phyloP scores from a whole-genome alignment of 2,888 invertebrate genomes.

The Plagodis dolabraria region DNA sequence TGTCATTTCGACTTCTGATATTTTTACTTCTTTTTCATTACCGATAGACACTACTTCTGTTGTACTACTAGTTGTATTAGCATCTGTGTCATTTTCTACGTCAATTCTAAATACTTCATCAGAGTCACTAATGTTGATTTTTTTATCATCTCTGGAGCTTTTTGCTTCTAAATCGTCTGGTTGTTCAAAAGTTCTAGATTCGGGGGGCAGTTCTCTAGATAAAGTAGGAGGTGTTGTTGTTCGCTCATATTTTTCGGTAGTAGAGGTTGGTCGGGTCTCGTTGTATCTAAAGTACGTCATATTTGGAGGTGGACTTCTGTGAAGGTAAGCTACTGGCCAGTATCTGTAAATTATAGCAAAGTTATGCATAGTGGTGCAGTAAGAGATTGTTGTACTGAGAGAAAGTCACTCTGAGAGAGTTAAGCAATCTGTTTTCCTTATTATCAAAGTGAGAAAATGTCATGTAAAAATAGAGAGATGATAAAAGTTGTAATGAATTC shows the following conservation, averaged over 20 bases:
- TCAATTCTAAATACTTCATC: constrained; percentile 48
- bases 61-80: constrained; percentile 18
- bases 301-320: constrained; percentile 92
- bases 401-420: too few relatives aligned
- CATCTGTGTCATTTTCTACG: constrained; percentile 39
- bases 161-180: constrained; percentile 28
- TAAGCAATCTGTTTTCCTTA: too few relatives aligned
- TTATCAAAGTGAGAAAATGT: too few relatives aligned
- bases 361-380: background rate
- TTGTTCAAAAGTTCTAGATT: constrained; percentile 25
- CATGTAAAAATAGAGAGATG: too few relatives aligned
- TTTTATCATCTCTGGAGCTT: constrained; percentile 58
- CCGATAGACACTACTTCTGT: constrained; percentile 41
- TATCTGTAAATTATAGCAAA: constrained; percentile 62
- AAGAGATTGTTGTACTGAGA: background rate
- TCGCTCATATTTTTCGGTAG: constrained; percentile 35
- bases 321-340: constrained; percentile 94
- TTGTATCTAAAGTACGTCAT: constrained; percentile 83
- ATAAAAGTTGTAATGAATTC: too few relatives aligned
- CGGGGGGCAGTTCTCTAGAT: constrained; percentile 33
- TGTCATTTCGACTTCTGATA: constrained; percentile 51
- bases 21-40: constrained; percentile 45
- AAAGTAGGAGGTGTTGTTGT: constrained; percentile 26
- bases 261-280: constrained; percentile 53
- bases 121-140: constrained; percentile 57